These are phyloP conservation scores for Acridotheres tristis DNA, from an alignment of 2,797 vertebrate species.

Conservation along the genomic window DNA sequence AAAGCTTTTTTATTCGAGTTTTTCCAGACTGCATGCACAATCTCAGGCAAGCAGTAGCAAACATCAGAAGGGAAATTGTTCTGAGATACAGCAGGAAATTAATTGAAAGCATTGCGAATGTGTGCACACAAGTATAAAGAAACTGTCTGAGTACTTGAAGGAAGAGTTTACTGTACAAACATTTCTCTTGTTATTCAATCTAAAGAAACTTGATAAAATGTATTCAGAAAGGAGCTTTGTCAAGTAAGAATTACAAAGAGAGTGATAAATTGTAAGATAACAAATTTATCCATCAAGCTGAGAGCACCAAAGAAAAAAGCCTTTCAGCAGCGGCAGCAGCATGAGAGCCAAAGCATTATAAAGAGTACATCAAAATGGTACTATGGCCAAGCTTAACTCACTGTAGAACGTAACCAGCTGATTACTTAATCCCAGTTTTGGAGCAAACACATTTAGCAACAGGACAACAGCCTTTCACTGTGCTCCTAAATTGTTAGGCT, in stretches of 20 bases:
- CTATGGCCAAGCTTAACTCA: neutral
- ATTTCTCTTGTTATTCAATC: neutral
- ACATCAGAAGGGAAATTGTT: neutral
- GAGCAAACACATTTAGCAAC: neutral
- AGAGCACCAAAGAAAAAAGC: neutral
- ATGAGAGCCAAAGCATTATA: neutral
- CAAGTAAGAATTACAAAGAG: neutral
- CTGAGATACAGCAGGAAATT: neutral
- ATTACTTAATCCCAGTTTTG: neutral
- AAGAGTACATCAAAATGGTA: neutral
- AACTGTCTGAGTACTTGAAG: neutral
- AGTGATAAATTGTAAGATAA: neutral
- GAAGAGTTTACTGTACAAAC: conserved; percentile 12
- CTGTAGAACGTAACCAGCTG: neutral
- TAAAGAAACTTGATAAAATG: neutral
- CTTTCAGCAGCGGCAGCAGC: neutral
- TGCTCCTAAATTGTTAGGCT: neutral
- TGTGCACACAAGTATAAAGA: neutral
- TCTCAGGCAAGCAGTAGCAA: neutral
- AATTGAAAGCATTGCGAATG: neutral
- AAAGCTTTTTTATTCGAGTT: neutral
- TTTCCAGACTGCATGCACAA: neutral
- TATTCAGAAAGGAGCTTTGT: neutral
- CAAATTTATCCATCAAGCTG: neutral
- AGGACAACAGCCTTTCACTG: neutral